A percentile compares a stretch with the other conserved stretches of the same genome.
phyloP scores from a whole-genome alignment of 2,797 vertebrate genomes.

The Anguilla megastoma region DNA sequence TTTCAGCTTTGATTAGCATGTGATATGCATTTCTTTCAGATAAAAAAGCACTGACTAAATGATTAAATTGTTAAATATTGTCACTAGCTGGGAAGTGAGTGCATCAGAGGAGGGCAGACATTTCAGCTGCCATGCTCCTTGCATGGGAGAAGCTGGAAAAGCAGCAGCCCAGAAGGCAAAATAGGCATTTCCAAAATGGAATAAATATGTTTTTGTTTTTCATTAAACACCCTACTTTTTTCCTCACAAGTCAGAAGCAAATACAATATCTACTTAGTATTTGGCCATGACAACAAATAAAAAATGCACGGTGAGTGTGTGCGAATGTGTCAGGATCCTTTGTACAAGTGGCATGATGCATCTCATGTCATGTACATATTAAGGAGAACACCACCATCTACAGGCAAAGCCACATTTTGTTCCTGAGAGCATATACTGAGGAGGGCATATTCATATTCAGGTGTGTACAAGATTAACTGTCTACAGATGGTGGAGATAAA shows the following conservation, averaged over 20 bases:
- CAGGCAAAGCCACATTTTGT: not conserved
- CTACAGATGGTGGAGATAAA: too few species aligned
- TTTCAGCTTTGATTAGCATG: too few species aligned
- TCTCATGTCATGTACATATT: not conserved
- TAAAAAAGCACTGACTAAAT: not conserved
- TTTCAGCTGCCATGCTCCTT: not conserved
- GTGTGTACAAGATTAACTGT: too few species aligned
- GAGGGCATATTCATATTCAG: not conserved
- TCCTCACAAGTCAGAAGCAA: not conserved
- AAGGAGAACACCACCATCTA: conserved; percentile 6
- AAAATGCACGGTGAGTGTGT: not conserved
- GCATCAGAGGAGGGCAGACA: not conserved
- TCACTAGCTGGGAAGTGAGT: not conserved
- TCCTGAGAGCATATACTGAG: not conserved
- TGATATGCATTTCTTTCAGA: not conserved
- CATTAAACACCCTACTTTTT: not conserved
- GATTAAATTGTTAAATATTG: not conserved
- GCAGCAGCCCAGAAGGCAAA: not conserved
- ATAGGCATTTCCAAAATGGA: not conserved
- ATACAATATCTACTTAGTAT: not conserved
- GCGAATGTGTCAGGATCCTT: not conserved
- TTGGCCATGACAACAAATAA: not conserved
- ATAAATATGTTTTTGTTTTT: not conserved
- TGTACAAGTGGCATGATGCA: not conserved
- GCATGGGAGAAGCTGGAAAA: not conserved